phyloP scores from a whole-genome alignment of 2,113 vertebrate species.

The Leucosticte australis region DNA sequence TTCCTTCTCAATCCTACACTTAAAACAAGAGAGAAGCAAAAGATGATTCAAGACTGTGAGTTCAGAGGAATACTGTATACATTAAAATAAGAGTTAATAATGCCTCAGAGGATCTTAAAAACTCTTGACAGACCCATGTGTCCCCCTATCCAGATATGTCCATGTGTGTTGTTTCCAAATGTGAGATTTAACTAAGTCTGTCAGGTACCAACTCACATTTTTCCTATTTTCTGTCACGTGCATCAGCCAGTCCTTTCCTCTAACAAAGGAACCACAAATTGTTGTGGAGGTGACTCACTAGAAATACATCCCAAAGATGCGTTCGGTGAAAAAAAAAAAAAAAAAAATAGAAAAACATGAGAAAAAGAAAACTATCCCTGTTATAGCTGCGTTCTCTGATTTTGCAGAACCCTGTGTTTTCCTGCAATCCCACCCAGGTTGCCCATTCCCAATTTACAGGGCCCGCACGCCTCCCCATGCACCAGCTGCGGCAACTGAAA shows the following conservation, averaged over 20 bases:
- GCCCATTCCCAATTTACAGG: constrained; percentile 39
- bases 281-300: background rate
- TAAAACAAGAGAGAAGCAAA: background rate
- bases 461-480: background rate
- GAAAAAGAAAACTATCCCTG: background rate
- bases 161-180: background rate
- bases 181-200: background rate
- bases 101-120: background rate
- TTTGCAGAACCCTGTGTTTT: background rate
- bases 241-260: background rate
- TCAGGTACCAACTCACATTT: background rate
- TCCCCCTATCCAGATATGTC: background rate
- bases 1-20: background rate
- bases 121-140: background rate
- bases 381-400: background rate
- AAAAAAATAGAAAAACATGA: background rate
- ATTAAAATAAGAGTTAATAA: background rate
- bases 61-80: background rate
- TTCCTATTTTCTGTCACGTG: background rate
- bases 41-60: background rate
- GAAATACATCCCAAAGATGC: background rate
- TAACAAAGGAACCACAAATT: background rate
- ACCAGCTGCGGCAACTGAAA: constrained; percentile 65
- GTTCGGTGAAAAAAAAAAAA: background rate
- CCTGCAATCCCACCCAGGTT: constrained; percentile 43